Evolutionary conservation across 2,113 vertebrate species (phyloP).

Genomic region (Gorsachius goisagi): DNA sequence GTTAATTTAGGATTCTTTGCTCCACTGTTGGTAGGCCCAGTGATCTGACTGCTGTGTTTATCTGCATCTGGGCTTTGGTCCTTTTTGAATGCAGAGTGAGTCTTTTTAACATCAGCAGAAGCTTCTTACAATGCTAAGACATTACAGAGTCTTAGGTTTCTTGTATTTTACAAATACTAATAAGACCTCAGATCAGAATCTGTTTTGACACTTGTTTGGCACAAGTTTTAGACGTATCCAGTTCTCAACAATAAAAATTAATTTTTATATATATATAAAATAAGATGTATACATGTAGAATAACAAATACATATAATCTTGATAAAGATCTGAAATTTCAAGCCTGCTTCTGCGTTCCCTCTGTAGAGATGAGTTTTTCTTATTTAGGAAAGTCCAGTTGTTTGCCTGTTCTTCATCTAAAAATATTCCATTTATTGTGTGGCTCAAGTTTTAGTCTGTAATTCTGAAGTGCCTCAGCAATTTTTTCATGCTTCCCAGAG

Average conservation of each 20-base stretch:
- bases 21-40: not conserved
- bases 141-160: not conserved
- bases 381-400: not conserved
- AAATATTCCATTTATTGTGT: not conserved
- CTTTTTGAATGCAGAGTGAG: not conserved
- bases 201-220: not conserved
- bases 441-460: not conserved
- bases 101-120: not conserved
- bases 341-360: not conserved
- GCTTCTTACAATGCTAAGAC: not conserved
- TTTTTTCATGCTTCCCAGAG: not conserved
- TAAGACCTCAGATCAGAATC: not conserved
- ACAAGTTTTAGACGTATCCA: not conserved
- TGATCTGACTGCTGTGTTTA: not conserved
- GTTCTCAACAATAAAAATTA: not conserved
- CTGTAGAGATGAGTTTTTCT: not conserved
- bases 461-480: not conserved
- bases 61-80: not conserved
- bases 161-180: not conserved
- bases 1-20: not conserved
- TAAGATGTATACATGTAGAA: not conserved
- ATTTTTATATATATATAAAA: not conserved
- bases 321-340: not conserved
- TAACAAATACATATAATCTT: not conserved
- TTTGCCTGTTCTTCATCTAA: not conserved